Conservation (phyloP, 2,797 vertebrate species). For the Lates japonicus region DNA sequence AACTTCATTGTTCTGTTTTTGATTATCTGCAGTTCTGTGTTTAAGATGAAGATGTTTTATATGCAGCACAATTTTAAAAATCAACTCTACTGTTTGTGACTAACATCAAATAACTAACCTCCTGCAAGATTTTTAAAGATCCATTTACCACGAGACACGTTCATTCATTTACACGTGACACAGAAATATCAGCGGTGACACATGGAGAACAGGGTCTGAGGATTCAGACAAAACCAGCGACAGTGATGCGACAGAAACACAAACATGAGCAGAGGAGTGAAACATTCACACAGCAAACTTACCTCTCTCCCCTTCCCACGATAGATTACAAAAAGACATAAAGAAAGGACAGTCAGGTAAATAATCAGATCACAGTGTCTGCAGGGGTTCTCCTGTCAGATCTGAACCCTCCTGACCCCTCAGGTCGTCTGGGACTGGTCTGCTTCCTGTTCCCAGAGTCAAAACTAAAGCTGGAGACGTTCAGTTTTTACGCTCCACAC, state of each 20-base stretch:
- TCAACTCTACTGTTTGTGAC: not conserved
- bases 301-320: constrained; percentile 94
- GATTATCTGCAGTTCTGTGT: too few species aligned
- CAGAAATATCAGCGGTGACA: not conserved
- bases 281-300: constrained; percentile 37
- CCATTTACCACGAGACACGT: not conserved
- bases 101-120: not conserved
- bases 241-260: not conserved
- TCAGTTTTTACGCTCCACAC: too few species aligned
- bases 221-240: not conserved
- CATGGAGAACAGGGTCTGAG: not conserved
- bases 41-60: not conserved
- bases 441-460: too few species aligned
- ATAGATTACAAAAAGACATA: constrained; percentile 56
- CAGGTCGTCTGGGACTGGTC: too few species aligned
- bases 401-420: too few species aligned
- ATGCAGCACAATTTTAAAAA: too few species aligned
- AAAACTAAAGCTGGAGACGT: too few species aligned
- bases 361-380: not conserved
- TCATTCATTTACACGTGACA: not conserved
- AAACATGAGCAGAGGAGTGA: not conserved
- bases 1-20: too few species aligned
- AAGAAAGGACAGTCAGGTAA: constrained; percentile 19
- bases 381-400: too few species aligned
- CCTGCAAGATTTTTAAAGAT: not conserved